Evolutionary conservation across 2,797 vertebrate species (phyloP).

Genomic region (Gymnothorax reevesii): DNA sequence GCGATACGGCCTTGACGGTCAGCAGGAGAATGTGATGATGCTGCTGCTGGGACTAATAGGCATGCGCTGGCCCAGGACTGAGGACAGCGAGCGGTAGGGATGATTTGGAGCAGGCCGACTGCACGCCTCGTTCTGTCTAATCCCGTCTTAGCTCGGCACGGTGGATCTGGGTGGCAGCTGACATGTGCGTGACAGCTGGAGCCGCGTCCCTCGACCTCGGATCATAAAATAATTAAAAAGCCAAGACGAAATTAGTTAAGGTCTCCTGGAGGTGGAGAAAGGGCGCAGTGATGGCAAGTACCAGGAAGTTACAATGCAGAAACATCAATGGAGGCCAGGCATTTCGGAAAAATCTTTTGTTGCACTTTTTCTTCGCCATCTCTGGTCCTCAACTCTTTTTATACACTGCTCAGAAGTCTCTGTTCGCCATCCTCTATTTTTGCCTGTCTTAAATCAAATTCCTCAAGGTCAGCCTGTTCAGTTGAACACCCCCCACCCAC

Average conservation of each 20-base stretch:
- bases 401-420: not conserved
- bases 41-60: not conserved
- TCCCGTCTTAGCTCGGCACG: conserved; percentile 84
- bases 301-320: not conserved
- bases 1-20: not conserved
- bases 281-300: not conserved
- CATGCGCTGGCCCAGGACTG: not conserved
- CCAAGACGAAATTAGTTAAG: conserved; percentile 33
- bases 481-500: not conserved
- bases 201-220: conserved; percentile 68
- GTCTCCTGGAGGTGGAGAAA: conserved; percentile 26
- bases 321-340: not conserved
- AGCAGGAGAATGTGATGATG: conserved; percentile 4
- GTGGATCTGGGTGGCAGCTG: conserved; percentile 78
- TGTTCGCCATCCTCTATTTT: not conserved
- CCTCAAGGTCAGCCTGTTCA: not conserved
- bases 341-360: not conserved
- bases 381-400: not conserved
- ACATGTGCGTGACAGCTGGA: conserved; percentile 80
- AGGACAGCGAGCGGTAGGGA: conserved; percentile 76
- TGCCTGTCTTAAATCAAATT: not conserved
- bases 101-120: conserved; percentile 78
- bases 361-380: not conserved
- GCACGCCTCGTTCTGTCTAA: conserved; percentile 76
- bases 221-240: conserved; percentile 71